Evolutionary conservation across 2,797 vertebrate genomes (phyloP).

Genomic region (Dromococcyx pavoninus): DNA sequence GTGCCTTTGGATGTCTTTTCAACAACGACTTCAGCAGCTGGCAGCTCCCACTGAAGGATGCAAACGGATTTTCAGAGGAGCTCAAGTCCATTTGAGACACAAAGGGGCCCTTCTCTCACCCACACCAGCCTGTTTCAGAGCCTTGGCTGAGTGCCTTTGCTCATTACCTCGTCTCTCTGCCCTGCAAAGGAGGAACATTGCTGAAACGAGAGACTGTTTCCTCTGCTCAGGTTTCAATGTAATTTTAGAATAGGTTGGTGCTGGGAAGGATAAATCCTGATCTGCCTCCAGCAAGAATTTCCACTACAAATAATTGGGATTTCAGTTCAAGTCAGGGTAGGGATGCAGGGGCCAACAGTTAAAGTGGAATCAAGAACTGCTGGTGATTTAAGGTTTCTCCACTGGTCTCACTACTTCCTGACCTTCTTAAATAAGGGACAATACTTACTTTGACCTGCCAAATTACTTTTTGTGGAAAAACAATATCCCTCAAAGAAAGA

Average conservation of each 20-base stretch:
- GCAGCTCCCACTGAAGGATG: neutral
- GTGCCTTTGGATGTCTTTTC: neutral
- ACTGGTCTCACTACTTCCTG: neutral
- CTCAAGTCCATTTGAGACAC: neutral
- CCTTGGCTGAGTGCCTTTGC: neutral
- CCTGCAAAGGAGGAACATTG: neutral
- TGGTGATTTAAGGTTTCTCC: neutral
- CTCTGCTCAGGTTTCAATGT: neutral
- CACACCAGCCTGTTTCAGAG: neutral
- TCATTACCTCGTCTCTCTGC: neutral
- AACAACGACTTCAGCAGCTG: neutral
- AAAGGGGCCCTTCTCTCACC: neutral
- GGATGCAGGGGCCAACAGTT: neutral
- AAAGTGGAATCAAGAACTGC: neutral
- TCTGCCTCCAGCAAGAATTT: neutral
- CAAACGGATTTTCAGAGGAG: neutral
- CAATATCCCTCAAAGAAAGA: neutral
- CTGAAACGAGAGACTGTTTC: neutral
- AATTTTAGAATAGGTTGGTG: neutral
- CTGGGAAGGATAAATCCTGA: neutral
- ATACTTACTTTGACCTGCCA: neutral
- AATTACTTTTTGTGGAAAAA: neutral
- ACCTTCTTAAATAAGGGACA: neutral
- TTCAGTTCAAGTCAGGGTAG: neutral
- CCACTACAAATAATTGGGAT: neutral